phyloP scores from a whole-genome alignment of 2,888 invertebrate genomes.

The Furcula furcula region DNA sequence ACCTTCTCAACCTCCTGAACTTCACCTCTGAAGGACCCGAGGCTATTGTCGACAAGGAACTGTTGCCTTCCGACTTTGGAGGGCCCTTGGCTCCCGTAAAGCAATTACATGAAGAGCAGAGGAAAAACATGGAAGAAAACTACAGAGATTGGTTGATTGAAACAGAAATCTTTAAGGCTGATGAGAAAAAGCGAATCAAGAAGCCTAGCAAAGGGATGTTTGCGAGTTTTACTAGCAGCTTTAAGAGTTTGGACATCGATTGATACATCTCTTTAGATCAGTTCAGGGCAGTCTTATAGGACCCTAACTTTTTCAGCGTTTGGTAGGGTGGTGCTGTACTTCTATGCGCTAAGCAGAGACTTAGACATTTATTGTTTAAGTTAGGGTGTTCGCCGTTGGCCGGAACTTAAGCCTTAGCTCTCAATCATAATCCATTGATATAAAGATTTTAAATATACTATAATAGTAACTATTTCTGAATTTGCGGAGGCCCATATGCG shows the following conservation, averaged over 20 bases:
- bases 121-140: slow-evolving; percentile 78
- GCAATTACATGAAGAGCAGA: slow-evolving; percentile 79
- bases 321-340: too few species aligned
- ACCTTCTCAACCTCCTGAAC: slow-evolving; percentile 82
- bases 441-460: too few species aligned
- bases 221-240: slow-evolving; percentile 72
- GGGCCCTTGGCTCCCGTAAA: slow-evolving; percentile 79
- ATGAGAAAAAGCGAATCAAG: slow-evolving; percentile 72
- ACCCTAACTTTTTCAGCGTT: too few species aligned
- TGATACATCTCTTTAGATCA: slow-evolving; percentile 35
- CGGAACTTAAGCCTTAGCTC: too few species aligned
- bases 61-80: slow-evolving; percentile 82
- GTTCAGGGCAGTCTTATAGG: neutral
- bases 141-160: slow-evolving; percentile 84
- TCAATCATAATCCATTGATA: too few species aligned
- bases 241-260: slow-evolving; percentile 75
- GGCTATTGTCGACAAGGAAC: slow-evolving; percentile 66
- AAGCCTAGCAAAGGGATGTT: slow-evolving; percentile 75
- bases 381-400: too few species aligned
- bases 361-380: too few species aligned
- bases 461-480: too few species aligned
- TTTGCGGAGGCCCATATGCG: too few species aligned
- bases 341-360: too few species aligned
- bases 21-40: slow-evolving; percentile 79
- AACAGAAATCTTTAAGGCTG: slow-evolving; percentile 78